Percentiles rank a stretch among this genome's conserved stretches.
phyloP scores from a whole-genome alignment of 2,113 vertebrate genomes.

The Leptobrachium leishanense region DNA sequence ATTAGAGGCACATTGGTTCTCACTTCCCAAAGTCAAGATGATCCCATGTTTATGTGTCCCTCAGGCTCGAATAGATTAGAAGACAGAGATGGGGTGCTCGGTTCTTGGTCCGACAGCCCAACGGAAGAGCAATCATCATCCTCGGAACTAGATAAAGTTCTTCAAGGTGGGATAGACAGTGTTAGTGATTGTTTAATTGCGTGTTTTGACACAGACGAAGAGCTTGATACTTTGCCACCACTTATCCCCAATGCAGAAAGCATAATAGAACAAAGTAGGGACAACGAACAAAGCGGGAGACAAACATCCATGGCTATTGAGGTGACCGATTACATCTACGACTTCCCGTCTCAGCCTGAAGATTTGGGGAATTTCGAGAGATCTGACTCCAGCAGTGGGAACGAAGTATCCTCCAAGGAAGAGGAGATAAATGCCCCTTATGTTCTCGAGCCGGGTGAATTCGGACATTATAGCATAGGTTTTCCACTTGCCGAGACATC shows the following conservation, averaged over 20 bases:
- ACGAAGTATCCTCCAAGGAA: fast-evolving
- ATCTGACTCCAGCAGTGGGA: background rate
- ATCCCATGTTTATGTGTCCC: background rate
- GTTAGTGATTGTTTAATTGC: constrained; percentile 3
- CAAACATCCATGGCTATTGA: constrained; percentile 26
- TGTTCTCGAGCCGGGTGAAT: background rate
- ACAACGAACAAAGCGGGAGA: background rate
- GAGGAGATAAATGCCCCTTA: background rate
- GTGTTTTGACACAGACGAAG: constrained; percentile 1
- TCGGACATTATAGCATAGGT: background rate
- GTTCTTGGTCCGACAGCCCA: background rate
- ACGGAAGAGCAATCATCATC: background rate
- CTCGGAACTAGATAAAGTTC: background rate
- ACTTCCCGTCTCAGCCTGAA: background rate
- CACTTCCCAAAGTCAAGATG: background rate
- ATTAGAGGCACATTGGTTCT: constrained; percentile 10
- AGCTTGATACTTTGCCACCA: background rate
- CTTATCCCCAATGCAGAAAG: background rate
- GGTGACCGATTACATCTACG: background rate
- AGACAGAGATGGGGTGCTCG: background rate
- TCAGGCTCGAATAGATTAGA: background rate
- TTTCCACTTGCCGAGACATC: background rate
- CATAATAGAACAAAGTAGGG: background rate
- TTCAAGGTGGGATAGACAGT: background rate
- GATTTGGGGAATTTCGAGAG: constrained; percentile 6